Evolutionary conservation across 23 tunicate species (phyloP).

Genomic region (Halocynthia roretzi): DNA sequence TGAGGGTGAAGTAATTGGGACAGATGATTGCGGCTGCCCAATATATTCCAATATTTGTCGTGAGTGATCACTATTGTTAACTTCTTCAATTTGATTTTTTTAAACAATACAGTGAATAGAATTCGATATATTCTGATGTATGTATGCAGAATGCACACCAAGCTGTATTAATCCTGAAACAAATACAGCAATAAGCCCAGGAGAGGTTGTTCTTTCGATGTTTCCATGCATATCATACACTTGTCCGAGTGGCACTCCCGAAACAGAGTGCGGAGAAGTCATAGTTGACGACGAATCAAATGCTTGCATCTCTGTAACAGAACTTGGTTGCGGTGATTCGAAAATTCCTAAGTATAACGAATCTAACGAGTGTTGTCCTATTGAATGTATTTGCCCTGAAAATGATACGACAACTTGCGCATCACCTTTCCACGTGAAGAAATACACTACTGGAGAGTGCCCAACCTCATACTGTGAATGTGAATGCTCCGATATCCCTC

Average conservation of each 20-base stretch:
- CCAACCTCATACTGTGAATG: conserved; percentile 28
- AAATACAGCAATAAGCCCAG: conserved; percentile 6
- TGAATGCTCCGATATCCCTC: conserved; percentile 17
- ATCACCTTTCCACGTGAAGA: not conserved
- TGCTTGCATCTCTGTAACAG: not conserved
- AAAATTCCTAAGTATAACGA: conserved; percentile 17
- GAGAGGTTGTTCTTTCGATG: conserved; percentile 11
- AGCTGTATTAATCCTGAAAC: conserved; percentile 28
- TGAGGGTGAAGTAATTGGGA: conserved; percentile 5
- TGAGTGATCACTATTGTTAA: not conserved
- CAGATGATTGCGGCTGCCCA: conserved; percentile 13
- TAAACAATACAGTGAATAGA: not conserved
- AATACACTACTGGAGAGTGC: conserved; percentile 35
- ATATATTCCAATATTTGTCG: conserved; percentile 6
- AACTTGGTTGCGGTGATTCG: conserved; percentile 11
- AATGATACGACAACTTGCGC: conserved; percentile 4
- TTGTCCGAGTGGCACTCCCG: not conserved
- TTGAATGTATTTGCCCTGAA: conserved; percentile 27
- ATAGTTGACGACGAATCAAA: not conserved
- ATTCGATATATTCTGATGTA: not conserved
- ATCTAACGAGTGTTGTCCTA: conserved; percentile 28
- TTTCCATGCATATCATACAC: conserved; percentile 22
- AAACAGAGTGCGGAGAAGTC: conserved; percentile 1
- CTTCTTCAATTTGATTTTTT: not conserved
- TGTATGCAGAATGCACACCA: conserved; percentile 28